Evolutionary conservation across 2,888 invertebrate species (phyloP).

Genomic region (Latrodectus elegans): DNA sequence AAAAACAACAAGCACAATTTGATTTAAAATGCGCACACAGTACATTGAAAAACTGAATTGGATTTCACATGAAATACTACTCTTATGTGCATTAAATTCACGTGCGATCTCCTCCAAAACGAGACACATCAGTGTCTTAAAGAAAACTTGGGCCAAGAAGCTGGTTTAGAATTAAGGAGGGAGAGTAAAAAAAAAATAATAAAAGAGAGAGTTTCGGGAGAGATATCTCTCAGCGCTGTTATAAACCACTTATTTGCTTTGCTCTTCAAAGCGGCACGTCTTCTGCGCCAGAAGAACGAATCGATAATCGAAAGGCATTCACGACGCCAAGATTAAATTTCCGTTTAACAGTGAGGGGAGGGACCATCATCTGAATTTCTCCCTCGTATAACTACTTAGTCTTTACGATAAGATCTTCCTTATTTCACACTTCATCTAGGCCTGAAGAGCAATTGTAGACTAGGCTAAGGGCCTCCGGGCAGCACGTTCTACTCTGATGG

Average conservation of each 20-base stretch:
- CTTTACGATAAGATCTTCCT: not conserved
- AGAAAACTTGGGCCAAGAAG: not conserved
- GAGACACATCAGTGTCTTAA: not conserved
- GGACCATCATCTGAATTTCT: constrained; percentile 5
- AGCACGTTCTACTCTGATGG: not conserved
- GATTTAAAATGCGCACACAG: too few species aligned
- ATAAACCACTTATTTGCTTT: constrained; percentile 51
- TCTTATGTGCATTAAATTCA: too few species aligned
- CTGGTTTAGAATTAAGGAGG: not conserved
- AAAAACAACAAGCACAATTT: too few species aligned
- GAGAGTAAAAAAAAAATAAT: not conserved
- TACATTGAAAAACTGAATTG: too few species aligned
- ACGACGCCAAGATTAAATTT: constrained; percentile 43
- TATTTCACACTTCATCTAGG: constrained; percentile 16
- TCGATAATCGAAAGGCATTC: constrained; percentile 49
- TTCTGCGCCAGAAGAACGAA: constrained; percentile 21
- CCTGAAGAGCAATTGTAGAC: constrained; percentile 11
- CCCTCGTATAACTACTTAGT: constrained; percentile 13
- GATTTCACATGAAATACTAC: too few species aligned
- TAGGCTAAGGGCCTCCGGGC: constrained; percentile 1
- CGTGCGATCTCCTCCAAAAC: not conserved
- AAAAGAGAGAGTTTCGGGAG: not conserved
- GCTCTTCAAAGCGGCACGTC: constrained; percentile 41
- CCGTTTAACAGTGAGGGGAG: constrained; percentile 26
- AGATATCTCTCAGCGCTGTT: constrained; percentile 41